phyloP scores from a whole-genome alignment of 2,888 invertebrate species.

The Spodoptera littoralis region DNA sequence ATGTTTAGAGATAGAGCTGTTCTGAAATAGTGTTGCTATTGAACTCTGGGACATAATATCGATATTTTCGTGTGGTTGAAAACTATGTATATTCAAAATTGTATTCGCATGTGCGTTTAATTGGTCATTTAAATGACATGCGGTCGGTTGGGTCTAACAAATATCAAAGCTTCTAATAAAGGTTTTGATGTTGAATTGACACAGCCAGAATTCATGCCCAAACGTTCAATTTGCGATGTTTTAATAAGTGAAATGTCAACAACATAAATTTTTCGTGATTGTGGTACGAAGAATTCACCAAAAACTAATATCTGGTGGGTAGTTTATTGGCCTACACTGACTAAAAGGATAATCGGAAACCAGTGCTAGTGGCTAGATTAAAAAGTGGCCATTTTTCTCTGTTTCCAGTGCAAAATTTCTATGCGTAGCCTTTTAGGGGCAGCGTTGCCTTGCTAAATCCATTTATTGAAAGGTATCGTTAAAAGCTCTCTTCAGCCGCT shows the following conservation, averaged over 20 bases:
- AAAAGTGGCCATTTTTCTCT: conserved; percentile 24
- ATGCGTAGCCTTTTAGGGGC: conserved; percentile 11
- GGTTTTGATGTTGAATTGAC: too few relatives aligned
- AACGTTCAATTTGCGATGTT: background rate
- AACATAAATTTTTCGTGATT: background rate
- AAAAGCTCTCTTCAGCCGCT: conserved; percentile 21
- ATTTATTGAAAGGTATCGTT: conserved; percentile 15
- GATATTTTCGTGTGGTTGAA: background rate
- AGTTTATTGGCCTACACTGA: conserved; percentile 19
- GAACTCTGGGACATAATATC: conserved; percentile 5
- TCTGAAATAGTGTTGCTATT: conserved; percentile 20
- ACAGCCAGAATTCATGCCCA: too few relatives aligned
- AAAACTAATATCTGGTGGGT: conserved; percentile 17
- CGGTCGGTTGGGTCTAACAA: too few relatives aligned
- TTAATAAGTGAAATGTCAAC: too few relatives aligned
- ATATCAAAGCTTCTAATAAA: too few relatives aligned
- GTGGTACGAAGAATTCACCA: conserved; percentile 1
- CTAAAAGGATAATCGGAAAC: conserved; percentile 30
- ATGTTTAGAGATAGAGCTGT: conserved; percentile 15
- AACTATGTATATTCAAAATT: too few relatives aligned
- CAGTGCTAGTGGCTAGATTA: conserved; percentile 26
- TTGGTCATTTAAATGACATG: too few relatives aligned
- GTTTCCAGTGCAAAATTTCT: conserved; percentile 9
- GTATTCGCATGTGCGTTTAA: too few relatives aligned
- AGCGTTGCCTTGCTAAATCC: conserved; percentile 2